phyloP scores from a whole-genome alignment of 2,113 vertebrate genomes.

The Myotis davidii region DNA sequence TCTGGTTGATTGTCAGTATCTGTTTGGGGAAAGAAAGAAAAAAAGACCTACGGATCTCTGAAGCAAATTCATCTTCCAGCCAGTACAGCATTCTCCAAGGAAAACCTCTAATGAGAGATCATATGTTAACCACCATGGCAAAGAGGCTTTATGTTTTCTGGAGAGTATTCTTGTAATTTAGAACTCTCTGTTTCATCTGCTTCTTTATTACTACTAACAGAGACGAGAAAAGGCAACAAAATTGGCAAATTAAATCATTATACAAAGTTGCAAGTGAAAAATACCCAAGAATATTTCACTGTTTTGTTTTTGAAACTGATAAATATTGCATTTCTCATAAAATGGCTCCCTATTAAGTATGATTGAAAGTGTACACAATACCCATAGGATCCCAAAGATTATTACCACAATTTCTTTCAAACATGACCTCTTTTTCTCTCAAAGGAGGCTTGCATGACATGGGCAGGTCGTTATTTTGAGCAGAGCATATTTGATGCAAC shows the following conservation, averaged over 20 bases:
- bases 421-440: not conserved
- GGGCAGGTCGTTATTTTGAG: not conserved
- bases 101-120: slow-evolving; percentile 16
- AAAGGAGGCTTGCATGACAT: not conserved
- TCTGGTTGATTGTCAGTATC: slow-evolving; percentile 32
- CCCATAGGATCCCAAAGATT: not conserved
- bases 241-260: not conserved
- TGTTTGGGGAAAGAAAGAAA: slow-evolving; percentile 38
- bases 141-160: not conserved
- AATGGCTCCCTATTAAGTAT: not conserved
- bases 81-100: not conserved
- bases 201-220: not conserved
- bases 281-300: not conserved
- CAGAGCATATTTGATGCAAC: not conserved
- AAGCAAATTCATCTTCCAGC: slow-evolving; percentile 36
- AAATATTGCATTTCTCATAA: not conserved
- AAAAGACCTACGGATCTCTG: not conserved
- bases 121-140: not conserved
- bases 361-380: not conserved
- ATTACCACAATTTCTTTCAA: not conserved
- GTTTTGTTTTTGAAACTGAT: not conserved
- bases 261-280: not conserved
- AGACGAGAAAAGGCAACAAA: not conserved
- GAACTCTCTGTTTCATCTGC: not conserved
- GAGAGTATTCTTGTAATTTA: not conserved